phyloP scores from a whole-genome alignment of 2,113 vertebrate species.

The Strigops habroptila region DNA sequence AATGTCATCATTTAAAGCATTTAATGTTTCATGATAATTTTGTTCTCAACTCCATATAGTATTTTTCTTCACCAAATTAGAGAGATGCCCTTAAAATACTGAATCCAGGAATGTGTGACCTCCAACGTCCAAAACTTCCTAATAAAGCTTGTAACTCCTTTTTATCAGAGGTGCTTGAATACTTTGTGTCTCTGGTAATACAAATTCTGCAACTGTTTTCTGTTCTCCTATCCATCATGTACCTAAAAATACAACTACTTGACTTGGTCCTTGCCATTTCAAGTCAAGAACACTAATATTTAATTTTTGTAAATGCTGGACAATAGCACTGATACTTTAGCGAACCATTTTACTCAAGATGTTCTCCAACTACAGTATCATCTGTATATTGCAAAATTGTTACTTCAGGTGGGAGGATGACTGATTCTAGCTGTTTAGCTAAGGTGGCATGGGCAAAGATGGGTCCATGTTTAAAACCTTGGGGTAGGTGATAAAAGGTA shows the following conservation, averaged over 20 bases:
- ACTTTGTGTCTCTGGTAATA: neutral
- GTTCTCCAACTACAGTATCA: neutral
- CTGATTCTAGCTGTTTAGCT: neutral
- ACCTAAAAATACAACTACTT: neutral
- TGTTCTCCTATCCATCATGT: neutral
- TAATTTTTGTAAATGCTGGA: neutral
- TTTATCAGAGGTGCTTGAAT: neutral
- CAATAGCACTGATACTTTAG: neutral
- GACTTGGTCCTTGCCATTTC: neutral
- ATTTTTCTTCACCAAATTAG: neutral
- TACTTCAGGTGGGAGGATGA: neutral
- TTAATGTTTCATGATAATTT: neutral
- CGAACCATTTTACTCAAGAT: neutral
- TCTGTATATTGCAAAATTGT: neutral
- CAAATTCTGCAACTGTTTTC: neutral
- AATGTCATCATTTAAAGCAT: neutral
- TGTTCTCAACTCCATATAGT: neutral
- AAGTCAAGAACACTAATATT: neutral
- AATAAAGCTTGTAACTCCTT: neutral
- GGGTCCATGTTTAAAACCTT: neutral
- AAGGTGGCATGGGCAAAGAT: neutral
- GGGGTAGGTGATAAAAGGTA: neutral
- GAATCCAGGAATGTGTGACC: neutral
- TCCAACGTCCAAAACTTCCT: neutral
- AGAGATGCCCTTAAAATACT: neutral